Conservation (phyloP, 2,888 invertebrate genomes). For the Pollenia griseotomentosa region DNA sequence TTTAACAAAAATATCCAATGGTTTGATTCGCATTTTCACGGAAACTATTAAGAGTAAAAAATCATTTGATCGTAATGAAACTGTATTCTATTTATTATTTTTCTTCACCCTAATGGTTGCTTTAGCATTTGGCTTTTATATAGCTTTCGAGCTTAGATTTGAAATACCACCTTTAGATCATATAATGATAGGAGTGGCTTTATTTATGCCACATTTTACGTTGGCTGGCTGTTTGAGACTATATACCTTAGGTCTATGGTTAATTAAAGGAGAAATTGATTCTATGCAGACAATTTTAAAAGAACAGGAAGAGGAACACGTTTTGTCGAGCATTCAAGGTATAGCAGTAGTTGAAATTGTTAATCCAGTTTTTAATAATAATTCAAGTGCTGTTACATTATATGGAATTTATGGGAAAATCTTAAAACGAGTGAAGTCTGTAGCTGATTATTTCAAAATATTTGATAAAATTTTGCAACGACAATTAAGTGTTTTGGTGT, state of each 20-base stretch:
- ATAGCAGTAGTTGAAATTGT: conserved; percentile 42
- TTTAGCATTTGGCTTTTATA: conserved; percentile 77
- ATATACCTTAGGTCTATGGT: conserved; percentile 76
- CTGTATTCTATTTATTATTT: conserved; percentile 75
- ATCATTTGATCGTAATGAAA: conserved; percentile 68
- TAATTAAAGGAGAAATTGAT: conserved; percentile 75
- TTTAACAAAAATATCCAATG: conserved; percentile 74
- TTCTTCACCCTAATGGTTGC: conserved; percentile 76
- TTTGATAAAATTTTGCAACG: conserved; percentile 75
- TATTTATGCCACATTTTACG: conserved; percentile 80
- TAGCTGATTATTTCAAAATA: conserved; percentile 30
- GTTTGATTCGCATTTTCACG: conserved; percentile 70
- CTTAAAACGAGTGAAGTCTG: conserved; percentile 1
- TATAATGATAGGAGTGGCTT: conserved; percentile 77
- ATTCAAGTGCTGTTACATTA: background rate
- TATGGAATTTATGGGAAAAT: background rate
- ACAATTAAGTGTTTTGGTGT: conserved; percentile 76
- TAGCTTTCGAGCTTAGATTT: conserved; percentile 80
- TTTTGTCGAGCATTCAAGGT: background rate
- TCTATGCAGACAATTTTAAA: conserved; percentile 44
- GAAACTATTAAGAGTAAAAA: background rate
- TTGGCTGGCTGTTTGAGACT: conserved; percentile 76
- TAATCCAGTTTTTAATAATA: conserved; percentile 32
- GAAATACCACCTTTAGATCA: conserved; percentile 78
- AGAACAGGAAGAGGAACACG: background rate